A percentile compares a stretch with the other conserved stretches of the same genome.
These are phyloP conservation scores for Cairina moschata DNA, from an alignment of 2,113 vertebrate species.

Conservation along the genomic window DNA sequence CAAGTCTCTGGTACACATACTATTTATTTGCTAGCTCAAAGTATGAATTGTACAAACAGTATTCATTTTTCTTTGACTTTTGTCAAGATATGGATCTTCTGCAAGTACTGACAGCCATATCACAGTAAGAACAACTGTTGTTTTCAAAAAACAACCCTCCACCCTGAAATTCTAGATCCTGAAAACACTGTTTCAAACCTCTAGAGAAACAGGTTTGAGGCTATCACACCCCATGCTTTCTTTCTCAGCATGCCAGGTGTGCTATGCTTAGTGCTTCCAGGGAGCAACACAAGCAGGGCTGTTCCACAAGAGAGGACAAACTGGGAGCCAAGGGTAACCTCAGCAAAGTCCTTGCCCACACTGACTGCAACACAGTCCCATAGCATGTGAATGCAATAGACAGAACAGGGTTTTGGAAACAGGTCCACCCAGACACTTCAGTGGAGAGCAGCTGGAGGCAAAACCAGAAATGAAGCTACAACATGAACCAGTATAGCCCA, in stretches of 20 bases:
- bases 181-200: background rate
- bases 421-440: background rate
- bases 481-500: background rate
- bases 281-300: background rate
- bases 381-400: background rate
- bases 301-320: rapidly evolving
- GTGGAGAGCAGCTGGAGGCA: background rate
- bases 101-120: background rate
- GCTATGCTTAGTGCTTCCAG: rapidly evolving
- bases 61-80: background rate
- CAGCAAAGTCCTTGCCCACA: background rate
- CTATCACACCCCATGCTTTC: background rate
- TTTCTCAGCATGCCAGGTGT: background rate
- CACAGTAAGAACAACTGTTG: background rate
- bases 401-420: background rate
- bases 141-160: background rate
- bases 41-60: background rate
- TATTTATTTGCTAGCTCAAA: background rate
- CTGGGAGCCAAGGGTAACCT: background rate
- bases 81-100: background rate
- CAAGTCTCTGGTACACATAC: rapidly evolving
- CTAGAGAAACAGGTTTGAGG: background rate
- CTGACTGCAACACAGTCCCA: background rate
- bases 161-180: background rate
- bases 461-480: background rate